Conservation (phyloP, 2,797 vertebrate genomes). For the Halcyon badia region DNA sequence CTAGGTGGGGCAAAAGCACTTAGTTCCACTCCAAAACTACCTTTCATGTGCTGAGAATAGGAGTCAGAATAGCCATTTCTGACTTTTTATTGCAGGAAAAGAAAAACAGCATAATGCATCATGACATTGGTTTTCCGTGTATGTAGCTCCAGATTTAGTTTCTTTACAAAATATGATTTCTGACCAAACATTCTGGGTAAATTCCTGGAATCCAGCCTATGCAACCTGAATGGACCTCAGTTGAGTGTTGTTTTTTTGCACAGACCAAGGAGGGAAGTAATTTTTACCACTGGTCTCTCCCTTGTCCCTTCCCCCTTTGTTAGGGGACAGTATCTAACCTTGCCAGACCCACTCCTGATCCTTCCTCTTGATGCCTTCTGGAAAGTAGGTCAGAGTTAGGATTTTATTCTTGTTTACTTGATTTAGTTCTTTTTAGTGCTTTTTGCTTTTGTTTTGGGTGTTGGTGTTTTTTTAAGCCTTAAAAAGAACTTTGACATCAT, state of each 20-base stretch:
- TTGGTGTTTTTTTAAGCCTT: background rate
- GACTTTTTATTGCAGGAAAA: background rate
- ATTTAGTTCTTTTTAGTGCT: background rate
- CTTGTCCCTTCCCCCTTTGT: background rate
- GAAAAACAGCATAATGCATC: background rate
- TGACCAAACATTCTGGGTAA: background rate
- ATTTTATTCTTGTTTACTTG: background rate
- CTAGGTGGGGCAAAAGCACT: background rate
- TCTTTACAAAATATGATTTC: background rate
- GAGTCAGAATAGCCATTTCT: conserved; percentile 27
- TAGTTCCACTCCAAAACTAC: background rate
- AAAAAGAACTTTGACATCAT: background rate
- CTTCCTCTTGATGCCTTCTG: background rate
- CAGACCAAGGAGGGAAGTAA: background rate
- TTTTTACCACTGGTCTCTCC: background rate
- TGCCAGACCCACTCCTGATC: background rate
- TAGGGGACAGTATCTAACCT: background rate
- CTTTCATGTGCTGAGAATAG: conserved; percentile 18
- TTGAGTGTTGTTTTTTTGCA: background rate
- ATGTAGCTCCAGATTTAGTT: conserved; percentile 1
- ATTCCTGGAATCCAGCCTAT: background rate
- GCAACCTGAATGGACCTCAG: background rate
- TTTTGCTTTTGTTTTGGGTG: background rate
- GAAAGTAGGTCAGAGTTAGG: background rate
- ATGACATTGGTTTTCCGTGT: background rate